These are phyloP conservation scores for Ctenicera cuprea DNA, from an alignment of 2,888 invertebrate species.

Conservation along the genomic window DNA sequence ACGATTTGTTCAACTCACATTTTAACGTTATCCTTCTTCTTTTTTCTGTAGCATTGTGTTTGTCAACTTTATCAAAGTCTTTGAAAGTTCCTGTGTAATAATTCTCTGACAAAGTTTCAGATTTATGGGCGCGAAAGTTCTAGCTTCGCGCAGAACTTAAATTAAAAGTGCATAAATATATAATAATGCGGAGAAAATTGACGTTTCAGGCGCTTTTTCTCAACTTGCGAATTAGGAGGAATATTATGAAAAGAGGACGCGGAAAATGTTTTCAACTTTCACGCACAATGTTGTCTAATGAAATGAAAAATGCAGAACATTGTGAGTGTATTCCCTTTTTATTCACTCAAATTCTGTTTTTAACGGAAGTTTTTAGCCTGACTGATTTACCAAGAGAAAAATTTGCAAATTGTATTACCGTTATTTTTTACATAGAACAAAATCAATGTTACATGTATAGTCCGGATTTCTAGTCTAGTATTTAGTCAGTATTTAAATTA, in stretches of 20 bases:
- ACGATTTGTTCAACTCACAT: constrained; percentile 38
- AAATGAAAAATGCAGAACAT: too few relatives aligned
- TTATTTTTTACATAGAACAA: too few relatives aligned
- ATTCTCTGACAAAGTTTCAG: constrained; percentile 41
- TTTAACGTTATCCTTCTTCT: constrained; percentile 28
- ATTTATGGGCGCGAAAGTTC: constrained; percentile 36
- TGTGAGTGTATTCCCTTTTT: too few relatives aligned
- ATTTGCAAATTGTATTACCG: too few relatives aligned
- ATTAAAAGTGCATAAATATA: constrained; percentile 38
- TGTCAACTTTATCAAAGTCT: constrained; percentile 43
- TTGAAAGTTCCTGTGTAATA: constrained; percentile 27
- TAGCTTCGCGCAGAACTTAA: constrained; percentile 34
- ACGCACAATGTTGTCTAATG: background rate
- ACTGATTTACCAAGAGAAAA: too few relatives aligned
- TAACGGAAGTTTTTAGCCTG: too few relatives aligned
- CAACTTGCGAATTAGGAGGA: background rate
- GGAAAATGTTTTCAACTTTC: background rate
- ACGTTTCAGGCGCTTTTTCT: constrained; percentile 7
- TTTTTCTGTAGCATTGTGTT: constrained; percentile 29
- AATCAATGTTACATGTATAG: too few relatives aligned
- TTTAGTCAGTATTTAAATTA: too few relatives aligned
- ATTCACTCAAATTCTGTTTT: too few relatives aligned
- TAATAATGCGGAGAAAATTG: constrained; percentile 35
- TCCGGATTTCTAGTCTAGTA: too few relatives aligned
- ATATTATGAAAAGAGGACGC: background rate